phyloP scores from a whole-genome alignment of 2,113 vertebrate species.

The Xiphophorus maculatus region DNA sequence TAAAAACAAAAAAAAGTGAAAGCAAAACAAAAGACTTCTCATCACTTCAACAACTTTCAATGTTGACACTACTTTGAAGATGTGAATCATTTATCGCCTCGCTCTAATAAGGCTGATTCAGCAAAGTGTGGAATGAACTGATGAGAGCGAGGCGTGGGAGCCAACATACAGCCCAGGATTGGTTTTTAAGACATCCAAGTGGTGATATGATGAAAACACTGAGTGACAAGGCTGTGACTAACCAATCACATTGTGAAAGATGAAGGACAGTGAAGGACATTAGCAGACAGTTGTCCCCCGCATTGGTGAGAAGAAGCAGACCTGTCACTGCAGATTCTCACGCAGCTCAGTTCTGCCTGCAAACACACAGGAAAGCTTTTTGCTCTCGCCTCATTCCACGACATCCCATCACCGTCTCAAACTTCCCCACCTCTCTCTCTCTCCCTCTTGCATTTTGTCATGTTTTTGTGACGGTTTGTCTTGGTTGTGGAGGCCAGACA shows the following conservation, averaged over 20 bases:
- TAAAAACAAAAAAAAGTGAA: neutral
- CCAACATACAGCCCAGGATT: slow-evolving; percentile 20
- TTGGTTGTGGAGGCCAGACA: slow-evolving; percentile 57
- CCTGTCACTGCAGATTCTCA: slow-evolving; percentile 70
- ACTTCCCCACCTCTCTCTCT: slow-evolving; percentile 17
- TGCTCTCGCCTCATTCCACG: slow-evolving; percentile 40
- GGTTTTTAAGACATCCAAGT: slow-evolving; percentile 55
- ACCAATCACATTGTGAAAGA: slow-evolving; percentile 48
- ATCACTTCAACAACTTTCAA: slow-evolving; percentile 9
- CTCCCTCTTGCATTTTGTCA: slow-evolving; percentile 42
- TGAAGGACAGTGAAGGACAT: slow-evolving; percentile 65
- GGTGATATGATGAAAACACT: slow-evolving; percentile 60
- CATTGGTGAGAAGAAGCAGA: slow-evolving; percentile 50
- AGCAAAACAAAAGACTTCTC: neutral
- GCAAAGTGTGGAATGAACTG: slow-evolving; percentile 1
- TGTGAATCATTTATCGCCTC: slow-evolving; percentile 19
- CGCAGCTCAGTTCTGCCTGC: slow-evolving; percentile 31
- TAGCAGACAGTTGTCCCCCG: slow-evolving; percentile 63
- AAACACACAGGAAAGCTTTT: slow-evolving; percentile 47
- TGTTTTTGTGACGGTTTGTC: slow-evolving; percentile 56
- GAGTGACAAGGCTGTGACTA: slow-evolving; percentile 71
- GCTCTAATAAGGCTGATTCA: slow-evolving; percentile 7
- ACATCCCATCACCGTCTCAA: slow-evolving; percentile 38
- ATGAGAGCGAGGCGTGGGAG: slow-evolving; percentile 23
- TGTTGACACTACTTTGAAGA: slow-evolving; percentile 4